These are phyloP conservation scores for Caenorhabditis brenneri DNA, from an alignment of 1,140 invertebrate genomes.

Conservation along the genomic window DNA sequence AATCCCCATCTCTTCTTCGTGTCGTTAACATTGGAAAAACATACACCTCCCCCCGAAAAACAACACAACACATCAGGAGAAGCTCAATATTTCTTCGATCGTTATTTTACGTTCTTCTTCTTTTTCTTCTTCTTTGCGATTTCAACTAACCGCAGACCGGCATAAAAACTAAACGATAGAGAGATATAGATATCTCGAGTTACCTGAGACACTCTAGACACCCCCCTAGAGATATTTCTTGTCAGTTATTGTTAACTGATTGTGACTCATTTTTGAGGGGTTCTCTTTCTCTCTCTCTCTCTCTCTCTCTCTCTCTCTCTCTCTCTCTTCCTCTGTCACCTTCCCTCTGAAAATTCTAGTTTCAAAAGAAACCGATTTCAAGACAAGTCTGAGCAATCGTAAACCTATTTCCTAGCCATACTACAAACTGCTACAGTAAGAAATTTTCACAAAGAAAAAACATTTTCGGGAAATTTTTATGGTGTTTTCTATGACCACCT, in stretches of 20 bases:
- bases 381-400: too few species aligned
- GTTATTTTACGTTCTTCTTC: not conserved
- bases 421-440: too few species aligned
- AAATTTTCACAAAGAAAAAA: too few species aligned
- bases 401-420: too few species aligned
- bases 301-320: too few species aligned
- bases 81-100: not conserved
- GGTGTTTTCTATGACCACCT: too few species aligned
- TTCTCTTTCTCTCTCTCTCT: too few species aligned
- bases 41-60: too few species aligned
- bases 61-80: not conserved
- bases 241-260: not conserved
- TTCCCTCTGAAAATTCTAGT: too few species aligned
- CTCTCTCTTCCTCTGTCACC: too few species aligned
- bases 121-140: not conserved
- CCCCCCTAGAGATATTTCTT: not conserved
- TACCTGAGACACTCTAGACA: not conserved
- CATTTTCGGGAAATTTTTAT: too few species aligned
- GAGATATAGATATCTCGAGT: not conserved
- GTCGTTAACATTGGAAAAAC: slow-evolving; percentile 31
- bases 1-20: not conserved
- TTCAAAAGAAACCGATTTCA: too few species aligned
- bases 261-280: not conserved
- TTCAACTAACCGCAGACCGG: slow-evolving; percentile 12
- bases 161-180: slow-evolving; percentile 21